phyloP scores from a whole-genome alignment of 2,113 vertebrate genomes.

The Hemiprocne comata region DNA sequence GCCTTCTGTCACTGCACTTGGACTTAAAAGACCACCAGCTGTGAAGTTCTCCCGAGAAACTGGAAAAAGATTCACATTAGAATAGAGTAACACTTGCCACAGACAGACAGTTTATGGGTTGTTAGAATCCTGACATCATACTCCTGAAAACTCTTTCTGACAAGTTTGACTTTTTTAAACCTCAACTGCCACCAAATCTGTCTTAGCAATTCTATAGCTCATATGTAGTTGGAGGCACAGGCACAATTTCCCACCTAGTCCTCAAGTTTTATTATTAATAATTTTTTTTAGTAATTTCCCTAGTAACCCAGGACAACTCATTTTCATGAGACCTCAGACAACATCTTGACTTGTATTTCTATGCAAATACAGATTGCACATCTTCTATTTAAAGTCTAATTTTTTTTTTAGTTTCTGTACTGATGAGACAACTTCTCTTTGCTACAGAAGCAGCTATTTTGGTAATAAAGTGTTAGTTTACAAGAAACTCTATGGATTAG shows the following conservation, averaged over 20 bases:
- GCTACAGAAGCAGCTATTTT: background rate
- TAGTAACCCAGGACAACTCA: background rate
- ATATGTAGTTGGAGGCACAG: background rate
- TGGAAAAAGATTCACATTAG: conserved; percentile 32
- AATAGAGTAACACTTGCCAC: background rate
- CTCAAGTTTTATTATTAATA: background rate
- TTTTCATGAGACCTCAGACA: background rate
- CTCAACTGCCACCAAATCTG: background rate
- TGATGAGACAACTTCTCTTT: background rate
- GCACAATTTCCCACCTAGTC: background rate
- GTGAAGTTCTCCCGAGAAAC: conserved; percentile 77
- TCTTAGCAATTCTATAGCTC: background rate
- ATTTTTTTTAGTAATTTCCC: background rate
- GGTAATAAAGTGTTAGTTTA: background rate
- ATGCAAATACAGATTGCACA: background rate
- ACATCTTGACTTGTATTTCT: background rate
- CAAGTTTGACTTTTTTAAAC: background rate
- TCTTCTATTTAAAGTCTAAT: background rate
- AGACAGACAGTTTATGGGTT: background rate
- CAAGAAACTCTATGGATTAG: background rate
- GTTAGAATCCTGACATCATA: background rate
- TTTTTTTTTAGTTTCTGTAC: background rate
- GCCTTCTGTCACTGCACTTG: conserved; percentile 82
- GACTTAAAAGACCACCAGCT: conserved; percentile 84
- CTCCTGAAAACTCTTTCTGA: background rate